phyloP scores from a whole-genome alignment of 2,888 invertebrate genomes.

The Copidosoma aretas region DNA sequence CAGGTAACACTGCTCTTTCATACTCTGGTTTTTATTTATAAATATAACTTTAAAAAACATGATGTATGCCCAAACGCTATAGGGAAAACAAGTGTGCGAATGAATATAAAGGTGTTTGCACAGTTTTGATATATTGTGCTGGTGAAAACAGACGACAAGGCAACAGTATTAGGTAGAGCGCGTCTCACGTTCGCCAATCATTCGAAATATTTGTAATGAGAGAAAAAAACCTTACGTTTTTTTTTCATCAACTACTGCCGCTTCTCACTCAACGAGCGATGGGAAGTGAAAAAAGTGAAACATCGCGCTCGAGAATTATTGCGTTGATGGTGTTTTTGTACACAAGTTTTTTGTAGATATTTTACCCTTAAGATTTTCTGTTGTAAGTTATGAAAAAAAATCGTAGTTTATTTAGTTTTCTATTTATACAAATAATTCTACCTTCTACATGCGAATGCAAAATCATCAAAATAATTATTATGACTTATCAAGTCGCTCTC shows the following conservation, averaged over 20 bases:
- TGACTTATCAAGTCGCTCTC: slow-evolving; percentile 21
- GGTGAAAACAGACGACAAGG: slow-evolving; percentile 42
- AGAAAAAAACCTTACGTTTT: slow-evolving; percentile 34
- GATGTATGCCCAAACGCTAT: slow-evolving; percentile 8
- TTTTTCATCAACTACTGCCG: slow-evolving; percentile 46
- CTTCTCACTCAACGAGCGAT: slow-evolving; percentile 36
- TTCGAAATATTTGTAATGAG: slow-evolving; percentile 31
- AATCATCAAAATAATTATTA: slow-evolving; percentile 30
- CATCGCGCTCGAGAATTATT: slow-evolving; percentile 42
- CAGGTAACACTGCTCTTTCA: too few species aligned
- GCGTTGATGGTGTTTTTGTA: slow-evolving; percentile 43
- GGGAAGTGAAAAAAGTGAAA: slow-evolving; percentile 8
- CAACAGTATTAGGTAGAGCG: slow-evolving; percentile 59
- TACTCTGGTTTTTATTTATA: neutral
- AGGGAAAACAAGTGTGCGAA: neutral
- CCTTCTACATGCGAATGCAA: slow-evolving; percentile 40
- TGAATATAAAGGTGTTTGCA: neutral
- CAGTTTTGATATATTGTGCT: slow-evolving; percentile 9
- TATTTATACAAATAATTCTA: slow-evolving; percentile 51
- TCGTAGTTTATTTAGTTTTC: slow-evolving; percentile 47
- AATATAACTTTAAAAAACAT: slow-evolving; percentile 15
- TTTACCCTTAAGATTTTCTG: slow-evolving; percentile 50
- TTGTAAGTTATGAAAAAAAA: slow-evolving; percentile 47
- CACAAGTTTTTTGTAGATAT: slow-evolving; percentile 57
- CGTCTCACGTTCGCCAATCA: slow-evolving; percentile 53